Percentiles rank a stretch among this genome's conserved stretches.
Conservation (phyloP, 2,797 vertebrate species). For the Cottoperca gobio region DNA sequence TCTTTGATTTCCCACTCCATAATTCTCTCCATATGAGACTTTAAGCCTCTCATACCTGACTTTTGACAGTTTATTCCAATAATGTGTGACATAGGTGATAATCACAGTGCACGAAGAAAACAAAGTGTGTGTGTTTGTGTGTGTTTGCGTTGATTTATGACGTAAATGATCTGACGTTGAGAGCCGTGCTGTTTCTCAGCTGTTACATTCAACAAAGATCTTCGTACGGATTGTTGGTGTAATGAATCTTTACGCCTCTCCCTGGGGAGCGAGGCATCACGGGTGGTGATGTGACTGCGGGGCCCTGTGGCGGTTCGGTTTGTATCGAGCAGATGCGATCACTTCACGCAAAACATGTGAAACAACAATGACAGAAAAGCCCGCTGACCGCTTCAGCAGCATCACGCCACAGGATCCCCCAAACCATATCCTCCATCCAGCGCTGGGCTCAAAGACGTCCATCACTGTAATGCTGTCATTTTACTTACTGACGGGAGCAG, state of each 20-base stretch:
- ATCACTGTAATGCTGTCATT: too few species aligned
- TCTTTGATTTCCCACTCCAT: conserved; percentile 50
- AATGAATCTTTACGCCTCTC: conserved; percentile 41
- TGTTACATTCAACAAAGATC: conserved; percentile 48
- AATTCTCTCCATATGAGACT: conserved; percentile 42
- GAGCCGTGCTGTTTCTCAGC: conserved; percentile 48
- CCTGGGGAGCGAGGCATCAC: conserved; percentile 37
- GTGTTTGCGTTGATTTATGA: conserved; percentile 34
- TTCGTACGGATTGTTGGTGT: conserved; percentile 44
- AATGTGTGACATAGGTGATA: neutral
- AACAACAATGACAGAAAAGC: conserved; percentile 39
- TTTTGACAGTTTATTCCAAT: neutral
- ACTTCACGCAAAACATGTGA: conserved; percentile 49
- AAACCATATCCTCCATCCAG: conserved; percentile 26
- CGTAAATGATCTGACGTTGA: conserved; percentile 19
- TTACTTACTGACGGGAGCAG: neutral
- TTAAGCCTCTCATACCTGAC: conserved; percentile 22
- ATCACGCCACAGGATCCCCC: conserved; percentile 2
- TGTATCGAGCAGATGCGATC: conserved; percentile 38
- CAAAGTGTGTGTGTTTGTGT: neutral
- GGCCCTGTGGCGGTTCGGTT: conserved; percentile 11
- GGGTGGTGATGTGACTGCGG: conserved; percentile 60
- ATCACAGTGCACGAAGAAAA: conserved; percentile 1
- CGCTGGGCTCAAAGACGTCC: conserved; percentile 9
- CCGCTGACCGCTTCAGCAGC: conserved; percentile 18